Conservation (phyloP, 2,113 vertebrate genomes). For the Mionectes macconnelli region DNA sequence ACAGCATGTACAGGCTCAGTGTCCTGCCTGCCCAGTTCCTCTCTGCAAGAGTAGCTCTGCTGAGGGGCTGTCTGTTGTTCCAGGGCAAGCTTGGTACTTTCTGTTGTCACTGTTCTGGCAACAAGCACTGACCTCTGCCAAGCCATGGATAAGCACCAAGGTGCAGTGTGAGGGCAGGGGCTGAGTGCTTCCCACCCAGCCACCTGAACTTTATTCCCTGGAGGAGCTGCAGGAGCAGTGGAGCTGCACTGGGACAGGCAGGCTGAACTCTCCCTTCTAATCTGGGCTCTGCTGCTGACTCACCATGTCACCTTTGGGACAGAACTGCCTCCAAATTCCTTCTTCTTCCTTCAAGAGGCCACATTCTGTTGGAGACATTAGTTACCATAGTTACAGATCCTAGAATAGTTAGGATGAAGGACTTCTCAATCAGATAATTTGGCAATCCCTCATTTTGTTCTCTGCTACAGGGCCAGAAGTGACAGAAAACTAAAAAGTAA, state of each 20-base stretch:
- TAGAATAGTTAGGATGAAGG: background rate
- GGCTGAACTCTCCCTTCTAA: background rate
- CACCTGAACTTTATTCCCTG: background rate
- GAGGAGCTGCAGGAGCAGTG: background rate
- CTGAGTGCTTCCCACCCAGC: background rate
- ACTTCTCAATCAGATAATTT: background rate
- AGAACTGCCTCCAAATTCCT: background rate
- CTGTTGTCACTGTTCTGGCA: background rate
- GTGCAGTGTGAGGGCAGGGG: background rate
- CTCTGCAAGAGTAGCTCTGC: background rate
- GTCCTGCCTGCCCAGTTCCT: background rate
- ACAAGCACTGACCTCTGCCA: background rate
- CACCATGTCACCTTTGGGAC: background rate
- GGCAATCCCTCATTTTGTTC: background rate
- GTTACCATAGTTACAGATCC: background rate
- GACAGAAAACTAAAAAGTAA: background rate
- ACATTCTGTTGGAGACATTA: background rate
- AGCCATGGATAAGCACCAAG: background rate
- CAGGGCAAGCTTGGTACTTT: background rate
- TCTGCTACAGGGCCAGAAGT: background rate
- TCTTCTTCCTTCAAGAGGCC: background rate
- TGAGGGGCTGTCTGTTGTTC: background rate
- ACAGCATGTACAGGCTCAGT: rapidly evolving
- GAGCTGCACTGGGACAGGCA: background rate
- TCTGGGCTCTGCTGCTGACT: background rate